Percentiles rank a stretch among this genome's conserved stretches.
These are phyloP conservation scores for Artibeus lituratus DNA, from an alignment of 2,797 vertebrate genomes.

Conservation along the genomic window DNA sequence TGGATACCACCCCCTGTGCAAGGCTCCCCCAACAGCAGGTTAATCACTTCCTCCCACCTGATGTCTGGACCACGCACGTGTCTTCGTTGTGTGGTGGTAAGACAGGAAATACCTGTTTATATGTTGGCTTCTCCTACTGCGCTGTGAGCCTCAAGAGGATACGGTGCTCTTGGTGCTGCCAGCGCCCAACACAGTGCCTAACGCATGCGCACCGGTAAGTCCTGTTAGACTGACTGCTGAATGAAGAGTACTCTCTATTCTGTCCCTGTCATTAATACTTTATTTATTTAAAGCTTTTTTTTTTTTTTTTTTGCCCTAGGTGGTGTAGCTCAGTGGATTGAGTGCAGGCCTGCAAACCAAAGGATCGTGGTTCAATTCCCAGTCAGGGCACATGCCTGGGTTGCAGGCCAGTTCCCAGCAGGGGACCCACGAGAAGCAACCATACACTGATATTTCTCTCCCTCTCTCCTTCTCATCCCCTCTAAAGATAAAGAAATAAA, in stretches of 20 bases:
- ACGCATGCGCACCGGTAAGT: background rate
- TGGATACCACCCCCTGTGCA: background rate
- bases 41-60: background rate
- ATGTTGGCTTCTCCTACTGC: background rate
- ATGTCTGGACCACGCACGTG: background rate
- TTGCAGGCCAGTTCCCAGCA: too few relatives aligned
- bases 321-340: too few relatives aligned
- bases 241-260: background rate
- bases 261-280: background rate
- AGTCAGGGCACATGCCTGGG: too few relatives aligned
- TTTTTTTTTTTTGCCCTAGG: too few relatives aligned
- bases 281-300: too few relatives aligned
- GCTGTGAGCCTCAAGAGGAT: background rate
- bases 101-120: background rate
- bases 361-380: too few relatives aligned
- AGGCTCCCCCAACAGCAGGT: background rate
- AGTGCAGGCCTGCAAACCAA: too few relatives aligned
- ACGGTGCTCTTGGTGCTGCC: background rate
- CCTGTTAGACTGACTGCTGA: background rate
- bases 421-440: too few relatives aligned
- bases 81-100: background rate
- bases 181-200: background rate
- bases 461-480: too few relatives aligned
- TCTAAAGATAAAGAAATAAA: too few relatives aligned
- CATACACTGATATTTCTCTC: too few relatives aligned